Percentiles rank a stretch among this genome's conserved stretches.
Evolutionary conservation across 2,888 invertebrate species (phyloP).

Genomic region (Phlogophora meticulosa): DNA sequence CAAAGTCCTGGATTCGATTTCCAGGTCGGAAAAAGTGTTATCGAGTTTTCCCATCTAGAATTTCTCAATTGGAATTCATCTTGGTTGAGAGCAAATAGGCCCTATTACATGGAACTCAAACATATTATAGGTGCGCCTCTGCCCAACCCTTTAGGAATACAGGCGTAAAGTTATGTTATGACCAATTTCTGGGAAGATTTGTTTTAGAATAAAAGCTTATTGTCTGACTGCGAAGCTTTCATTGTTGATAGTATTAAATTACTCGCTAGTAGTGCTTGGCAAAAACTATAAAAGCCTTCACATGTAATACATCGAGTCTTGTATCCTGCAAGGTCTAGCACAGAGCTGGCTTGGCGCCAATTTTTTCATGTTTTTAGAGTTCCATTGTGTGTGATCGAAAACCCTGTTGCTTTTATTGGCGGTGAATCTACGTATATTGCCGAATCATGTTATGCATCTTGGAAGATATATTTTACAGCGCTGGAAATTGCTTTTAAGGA

Average conservation of each 20-base stretch:
- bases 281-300: conserved; percentile 80
- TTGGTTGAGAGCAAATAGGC: no score
- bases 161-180: no score
- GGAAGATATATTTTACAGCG: conserved; percentile 31
- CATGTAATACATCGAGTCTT: conserved; percentile 78
- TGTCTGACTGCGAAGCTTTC: conserved; percentile 69
- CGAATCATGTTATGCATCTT: conserved; percentile 40
- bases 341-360: conserved; percentile 80
- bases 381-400: conserved; percentile 65
- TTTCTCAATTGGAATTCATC: no score
- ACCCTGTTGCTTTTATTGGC: conserved; percentile 70
- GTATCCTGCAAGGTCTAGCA: conserved; percentile 70
- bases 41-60: no score
- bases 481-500: conserved; percentile 28
- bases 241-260: conserved; percentile 77
- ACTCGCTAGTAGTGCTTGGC: conserved; percentile 72
- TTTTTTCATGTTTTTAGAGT: conserved; percentile 77
- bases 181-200: conserved; percentile 74
- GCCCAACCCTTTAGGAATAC: no score
- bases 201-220: conserved; percentile 77
- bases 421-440: conserved; percentile 50
- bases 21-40: no score
- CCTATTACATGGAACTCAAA: no score
- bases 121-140: no score
- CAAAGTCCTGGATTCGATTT: no score